Conservation (phyloP, 1,140 invertebrate species). For the Sycophaga agraensis region DNA sequence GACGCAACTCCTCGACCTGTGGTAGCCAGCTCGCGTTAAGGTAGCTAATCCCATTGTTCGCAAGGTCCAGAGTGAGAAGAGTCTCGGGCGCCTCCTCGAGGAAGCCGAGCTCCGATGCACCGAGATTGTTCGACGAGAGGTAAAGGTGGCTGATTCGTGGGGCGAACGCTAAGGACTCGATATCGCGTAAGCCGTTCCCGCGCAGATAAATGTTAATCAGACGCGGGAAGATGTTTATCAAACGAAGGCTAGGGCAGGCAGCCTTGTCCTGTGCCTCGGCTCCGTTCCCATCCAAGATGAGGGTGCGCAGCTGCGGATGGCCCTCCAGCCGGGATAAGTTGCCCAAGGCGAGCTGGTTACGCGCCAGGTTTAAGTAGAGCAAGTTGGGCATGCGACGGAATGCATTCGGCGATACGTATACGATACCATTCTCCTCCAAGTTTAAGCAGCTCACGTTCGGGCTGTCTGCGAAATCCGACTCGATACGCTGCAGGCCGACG, state of each 20-base stretch:
- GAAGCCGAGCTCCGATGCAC: conserved; percentile 26
- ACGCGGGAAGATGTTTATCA: conserved; percentile 29
- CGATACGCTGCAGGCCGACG: conserved; percentile 5
- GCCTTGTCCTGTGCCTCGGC: not conserved
- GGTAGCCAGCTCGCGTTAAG: conserved; percentile 10
- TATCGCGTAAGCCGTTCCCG: conserved; percentile 26
- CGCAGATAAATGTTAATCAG: conserved; percentile 40
- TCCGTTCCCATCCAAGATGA: not conserved
- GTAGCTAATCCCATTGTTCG: conserved; percentile 38
- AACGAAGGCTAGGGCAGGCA: too few species aligned
- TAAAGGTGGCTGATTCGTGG: conserved; percentile 40
- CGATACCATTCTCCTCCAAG: conserved; percentile 42
- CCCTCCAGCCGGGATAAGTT: conserved; percentile 23
- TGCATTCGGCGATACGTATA: conserved; percentile 30
- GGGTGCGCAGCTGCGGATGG: not conserved
- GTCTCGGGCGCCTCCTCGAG: conserved; percentile 34
- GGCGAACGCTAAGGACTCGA: conserved; percentile 24
- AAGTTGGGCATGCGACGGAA: conserved; percentile 40
- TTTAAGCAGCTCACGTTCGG: conserved; percentile 35
- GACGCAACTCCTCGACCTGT: not conserved
- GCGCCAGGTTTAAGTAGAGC: conserved; percentile 38
- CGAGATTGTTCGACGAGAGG: conserved; percentile 42
- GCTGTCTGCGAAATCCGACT: conserved; percentile 34
- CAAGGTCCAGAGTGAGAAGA: conserved; percentile 36
- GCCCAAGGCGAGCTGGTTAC: conserved; percentile 37